These are phyloP conservation scores for Corythornis cristatus DNA, from an alignment of 2,113 vertebrate genomes.

Conservation along the genomic window DNA sequence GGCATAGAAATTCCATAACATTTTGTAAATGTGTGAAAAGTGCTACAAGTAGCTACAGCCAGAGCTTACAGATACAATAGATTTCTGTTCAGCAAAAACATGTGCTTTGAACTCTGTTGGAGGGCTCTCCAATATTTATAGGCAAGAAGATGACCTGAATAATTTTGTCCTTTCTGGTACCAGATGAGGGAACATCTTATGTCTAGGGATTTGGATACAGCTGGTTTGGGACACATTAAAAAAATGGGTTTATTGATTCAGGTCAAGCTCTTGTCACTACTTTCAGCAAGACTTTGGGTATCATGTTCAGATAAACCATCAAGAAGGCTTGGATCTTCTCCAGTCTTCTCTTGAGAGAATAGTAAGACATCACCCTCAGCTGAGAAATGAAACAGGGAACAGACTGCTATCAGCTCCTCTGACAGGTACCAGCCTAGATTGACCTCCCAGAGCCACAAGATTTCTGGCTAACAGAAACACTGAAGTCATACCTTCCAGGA, in stretches of 20 bases:
- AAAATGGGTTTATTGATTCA: neutral
- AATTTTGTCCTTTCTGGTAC: neutral
- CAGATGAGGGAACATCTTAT: neutral
- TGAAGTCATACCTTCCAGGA: neutral
- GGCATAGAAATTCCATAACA: neutral
- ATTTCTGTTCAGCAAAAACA: neutral
- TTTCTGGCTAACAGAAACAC: neutral
- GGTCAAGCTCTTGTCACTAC: neutral
- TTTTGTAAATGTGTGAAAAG: neutral
- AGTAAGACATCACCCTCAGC: neutral
- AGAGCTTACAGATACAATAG: neutral
- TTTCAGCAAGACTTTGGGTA: conserved; percentile 1
- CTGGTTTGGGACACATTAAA: neutral
- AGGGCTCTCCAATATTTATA: neutral
- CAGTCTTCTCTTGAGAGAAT: conserved; percentile 8
- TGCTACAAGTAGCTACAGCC: neutral
- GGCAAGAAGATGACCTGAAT: neutral
- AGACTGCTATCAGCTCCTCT: conserved; percentile 1
- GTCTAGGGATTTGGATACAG: neutral
- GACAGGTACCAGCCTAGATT: neutral
- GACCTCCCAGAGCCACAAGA: neutral
- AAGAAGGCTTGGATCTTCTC: conserved; percentile 16
- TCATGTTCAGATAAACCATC: conserved; percentile 12
- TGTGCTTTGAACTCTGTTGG: conserved; percentile 38
- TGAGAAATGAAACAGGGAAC: conserved; percentile 8